A percentile compares a stretch with the other conserved stretches of the same genome.
Evolutionary conservation across 2,888 invertebrate species (phyloP).

Genomic region (Drosophila merina): DNA sequence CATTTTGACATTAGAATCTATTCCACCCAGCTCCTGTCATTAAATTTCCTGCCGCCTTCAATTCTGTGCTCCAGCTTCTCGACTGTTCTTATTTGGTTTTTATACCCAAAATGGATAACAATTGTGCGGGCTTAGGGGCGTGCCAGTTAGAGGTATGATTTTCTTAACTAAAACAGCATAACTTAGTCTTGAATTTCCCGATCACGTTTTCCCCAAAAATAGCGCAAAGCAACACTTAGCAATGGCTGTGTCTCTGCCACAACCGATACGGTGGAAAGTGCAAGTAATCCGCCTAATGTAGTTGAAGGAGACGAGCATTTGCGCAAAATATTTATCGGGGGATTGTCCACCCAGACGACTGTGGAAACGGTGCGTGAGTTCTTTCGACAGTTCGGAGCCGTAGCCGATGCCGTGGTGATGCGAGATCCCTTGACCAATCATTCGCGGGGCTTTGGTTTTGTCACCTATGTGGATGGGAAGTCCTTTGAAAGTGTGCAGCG

Average conservation of each 20-base stretch:
- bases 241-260: not conserved
- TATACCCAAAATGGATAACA: constrained; percentile 57
- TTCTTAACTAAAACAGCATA: not conserved
- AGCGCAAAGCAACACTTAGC: constrained; percentile 26
- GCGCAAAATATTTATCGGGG: constrained; percentile 81
- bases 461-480: constrained; percentile 71
- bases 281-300: not conserved
- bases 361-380: constrained; percentile 72
- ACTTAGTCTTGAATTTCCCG: not conserved
- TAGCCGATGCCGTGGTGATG: constrained; percentile 81
- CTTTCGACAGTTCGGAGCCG: constrained; percentile 78
- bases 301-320: constrained; percentile 69
- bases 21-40: constrained; percentile 45
- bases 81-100: constrained; percentile 23
- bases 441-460: constrained; percentile 82
- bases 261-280: constrained; percentile 2
- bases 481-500: constrained; percentile 80
- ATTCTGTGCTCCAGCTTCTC: constrained; percentile 43
- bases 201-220: not conserved
- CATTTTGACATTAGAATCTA: constrained; percentile 49
- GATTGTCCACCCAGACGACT: constrained; percentile 75
- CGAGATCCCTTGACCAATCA: constrained; percentile 80
- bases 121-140: constrained; percentile 23
- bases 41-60: constrained; percentile 33
- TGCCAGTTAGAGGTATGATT: constrained; percentile 53